These are phyloP conservation scores for Caenorhabditis latens DNA, from an alignment of 1,140 invertebrate species.

Conservation along the genomic window DNA sequence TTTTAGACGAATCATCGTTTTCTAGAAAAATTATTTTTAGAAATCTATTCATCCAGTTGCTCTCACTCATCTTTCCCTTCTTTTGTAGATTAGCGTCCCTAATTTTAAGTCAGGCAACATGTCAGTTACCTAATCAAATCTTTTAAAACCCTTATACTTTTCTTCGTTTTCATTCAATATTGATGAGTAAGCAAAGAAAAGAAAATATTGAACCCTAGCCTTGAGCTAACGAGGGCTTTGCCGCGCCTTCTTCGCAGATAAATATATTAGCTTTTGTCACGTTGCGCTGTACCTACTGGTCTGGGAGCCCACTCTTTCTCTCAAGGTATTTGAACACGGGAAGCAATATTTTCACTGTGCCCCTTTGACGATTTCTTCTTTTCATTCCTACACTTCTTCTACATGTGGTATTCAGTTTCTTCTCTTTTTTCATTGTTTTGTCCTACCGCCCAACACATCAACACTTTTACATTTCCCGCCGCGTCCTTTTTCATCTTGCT, in stretches of 20 bases:
- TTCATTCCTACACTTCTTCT: slow-evolving; percentile 23
- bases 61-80: no score
- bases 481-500: slow-evolving; percentile 42
- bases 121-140: no score
- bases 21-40: no score
- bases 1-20: no score
- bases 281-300: slow-evolving; percentile 5
- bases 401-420: slow-evolving; percentile 58
- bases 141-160: no score
- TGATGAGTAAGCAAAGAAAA: no score
- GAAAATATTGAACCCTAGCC: no score
- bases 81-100: no score
- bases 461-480: slow-evolving; percentile 57
- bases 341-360: slow-evolving; percentile 47
- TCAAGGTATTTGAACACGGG: slow-evolving; percentile 38
- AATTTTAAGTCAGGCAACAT: no score
- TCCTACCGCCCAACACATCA: slow-evolving; percentile 32
- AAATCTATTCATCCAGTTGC: no score
- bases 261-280: slow-evolving; percentile 52
- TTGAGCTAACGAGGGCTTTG: not conserved
- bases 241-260: slow-evolving; percentile 7
- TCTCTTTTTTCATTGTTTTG: slow-evolving; percentile 59
- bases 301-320: slow-evolving; percentile 17
- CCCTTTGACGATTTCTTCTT: slow-evolving; percentile 32
- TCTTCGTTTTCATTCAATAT: no score